phyloP scores from a whole-genome alignment of 1,140 invertebrate species.

The Drosophila neocordata region DNA sequence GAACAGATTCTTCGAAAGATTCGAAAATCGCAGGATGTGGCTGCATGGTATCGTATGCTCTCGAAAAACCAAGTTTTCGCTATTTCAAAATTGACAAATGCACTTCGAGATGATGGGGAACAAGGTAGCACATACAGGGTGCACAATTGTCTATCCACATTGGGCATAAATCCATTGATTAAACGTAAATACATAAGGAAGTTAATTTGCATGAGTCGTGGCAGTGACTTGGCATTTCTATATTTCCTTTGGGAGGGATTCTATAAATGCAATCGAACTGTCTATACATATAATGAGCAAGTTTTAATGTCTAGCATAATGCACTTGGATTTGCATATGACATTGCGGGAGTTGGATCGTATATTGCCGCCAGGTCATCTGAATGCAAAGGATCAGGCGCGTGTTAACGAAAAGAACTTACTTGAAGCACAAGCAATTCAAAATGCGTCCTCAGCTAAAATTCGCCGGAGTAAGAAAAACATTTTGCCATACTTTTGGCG shows the following conservation, averaged over 20 bases:
- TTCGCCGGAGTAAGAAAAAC: neutral
- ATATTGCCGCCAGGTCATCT: constrained; percentile 32
- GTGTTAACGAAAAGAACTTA: neutral
- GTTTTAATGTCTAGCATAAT: constrained; percentile 37
- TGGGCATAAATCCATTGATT: constrained; percentile 39
- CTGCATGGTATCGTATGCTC: constrained; percentile 35
- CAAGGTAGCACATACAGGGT: constrained; percentile 22
- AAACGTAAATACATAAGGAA: neutral
- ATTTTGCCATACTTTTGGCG: constrained; percentile 30
- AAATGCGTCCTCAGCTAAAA: neutral
- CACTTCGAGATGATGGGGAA: constrained; percentile 33
- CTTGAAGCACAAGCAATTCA: no score
- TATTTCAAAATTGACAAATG: constrained; percentile 3
- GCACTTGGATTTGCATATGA: constrained; percentile 36
- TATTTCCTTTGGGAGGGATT: constrained; percentile 41
- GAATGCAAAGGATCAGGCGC: neutral
- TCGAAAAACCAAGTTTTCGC: constrained; percentile 33
- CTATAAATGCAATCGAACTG: constrained; percentile 14
- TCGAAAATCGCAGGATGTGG: neutral
- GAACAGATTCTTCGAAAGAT: neutral
- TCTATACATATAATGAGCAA: constrained; percentile 13
- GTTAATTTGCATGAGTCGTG: constrained; percentile 21
- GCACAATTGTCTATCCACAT: constrained; percentile 7
- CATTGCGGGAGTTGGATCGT: constrained; percentile 34
- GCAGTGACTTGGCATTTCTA: constrained; percentile 40